Conservation (phyloP, 2,797 vertebrate species). For the Anniella stebbinsi region DNA sequence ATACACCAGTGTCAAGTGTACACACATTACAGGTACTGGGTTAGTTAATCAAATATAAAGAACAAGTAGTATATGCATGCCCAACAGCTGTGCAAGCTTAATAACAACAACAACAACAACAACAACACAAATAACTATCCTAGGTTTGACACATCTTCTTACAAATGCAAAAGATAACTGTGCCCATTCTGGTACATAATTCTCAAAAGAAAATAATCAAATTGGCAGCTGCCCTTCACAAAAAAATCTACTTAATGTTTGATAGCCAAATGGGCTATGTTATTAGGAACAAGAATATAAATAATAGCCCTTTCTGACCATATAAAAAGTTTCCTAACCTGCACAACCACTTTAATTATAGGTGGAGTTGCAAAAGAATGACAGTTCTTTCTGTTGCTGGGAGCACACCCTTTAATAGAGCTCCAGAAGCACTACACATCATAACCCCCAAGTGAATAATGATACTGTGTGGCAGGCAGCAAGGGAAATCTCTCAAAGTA, state of each 20-base stretch:
- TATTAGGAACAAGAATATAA: not conserved
- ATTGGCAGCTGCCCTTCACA: not conserved
- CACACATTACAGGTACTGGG: not conserved
- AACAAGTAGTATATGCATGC: not conserved
- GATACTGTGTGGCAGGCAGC: not conserved
- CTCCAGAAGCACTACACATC: slow-evolving; percentile 7
- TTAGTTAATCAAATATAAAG: not conserved
- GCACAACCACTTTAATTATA: slow-evolving; percentile 16
- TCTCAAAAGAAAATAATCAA: slow-evolving; percentile 3
- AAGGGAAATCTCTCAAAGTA: not conserved
- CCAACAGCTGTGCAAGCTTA: not conserved
- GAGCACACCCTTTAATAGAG: slow-evolving; percentile 3
- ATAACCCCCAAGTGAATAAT: not conserved
- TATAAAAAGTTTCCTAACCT: slow-evolving; percentile 22
- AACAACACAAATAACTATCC: not conserved
- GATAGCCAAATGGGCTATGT: not conserved
- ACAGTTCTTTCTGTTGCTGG: not conserved
- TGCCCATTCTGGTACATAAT: not conserved
- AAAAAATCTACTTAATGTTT: not conserved
- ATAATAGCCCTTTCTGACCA: not conserved
- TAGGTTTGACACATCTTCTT: not conserved
- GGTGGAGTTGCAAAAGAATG: slow-evolving; percentile 20
- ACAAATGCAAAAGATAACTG: not conserved
- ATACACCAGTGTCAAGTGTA: not conserved
- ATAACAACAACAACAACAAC: not conserved